Evolutionary conservation across 2,797 vertebrate genomes (phyloP).

Genomic region (Hypotaenidia philippensis): DNA sequence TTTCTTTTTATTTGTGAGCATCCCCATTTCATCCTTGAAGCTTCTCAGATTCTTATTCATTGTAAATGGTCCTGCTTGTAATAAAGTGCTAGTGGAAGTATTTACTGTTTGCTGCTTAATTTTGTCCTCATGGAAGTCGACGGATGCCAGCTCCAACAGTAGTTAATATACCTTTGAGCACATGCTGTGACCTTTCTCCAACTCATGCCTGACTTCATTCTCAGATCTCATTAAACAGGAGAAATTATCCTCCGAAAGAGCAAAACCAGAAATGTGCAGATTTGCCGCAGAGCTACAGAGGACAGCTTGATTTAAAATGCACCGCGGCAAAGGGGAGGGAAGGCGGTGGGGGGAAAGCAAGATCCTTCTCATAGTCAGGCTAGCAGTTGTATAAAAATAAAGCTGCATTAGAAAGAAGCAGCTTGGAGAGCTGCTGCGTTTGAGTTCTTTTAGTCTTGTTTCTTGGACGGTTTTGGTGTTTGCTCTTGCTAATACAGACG

Average conservation of each 20-base stretch:
- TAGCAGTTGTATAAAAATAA: constrained; percentile 14
- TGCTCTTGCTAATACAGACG: background rate
- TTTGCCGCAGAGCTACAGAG: constrained; percentile 73
- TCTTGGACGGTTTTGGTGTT: background rate
- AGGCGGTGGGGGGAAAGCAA: background rate
- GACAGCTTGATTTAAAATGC: constrained; percentile 79
- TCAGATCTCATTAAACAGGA: constrained; percentile 85
- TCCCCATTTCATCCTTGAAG: constrained; percentile 80
- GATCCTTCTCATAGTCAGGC: constrained; percentile 19
- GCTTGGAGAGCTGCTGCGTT: background rate
- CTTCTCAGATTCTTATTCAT: constrained; percentile 80
- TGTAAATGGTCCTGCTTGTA: constrained; percentile 81
- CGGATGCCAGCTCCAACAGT: constrained; percentile 71
- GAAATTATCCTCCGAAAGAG: constrained; percentile 84
- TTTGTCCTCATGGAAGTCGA: constrained; percentile 80
- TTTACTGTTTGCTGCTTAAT: constrained; percentile 85
- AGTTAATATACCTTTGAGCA: constrained; percentile 84
- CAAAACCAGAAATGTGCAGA: constrained; percentile 79
- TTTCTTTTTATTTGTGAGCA: constrained; percentile 79
- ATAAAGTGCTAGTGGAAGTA: constrained; percentile 79
- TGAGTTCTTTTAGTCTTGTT: background rate
- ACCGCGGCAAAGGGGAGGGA: constrained; percentile 25
- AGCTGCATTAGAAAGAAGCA: background rate
- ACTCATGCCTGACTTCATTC: constrained; percentile 86
- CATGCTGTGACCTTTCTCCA: constrained; percentile 83